Evolutionary conservation across 1,140 invertebrate genomes (phyloP), one percentile per base, ranked within the genome.

Genomic region (Tetramorium alpestre): DNA sequence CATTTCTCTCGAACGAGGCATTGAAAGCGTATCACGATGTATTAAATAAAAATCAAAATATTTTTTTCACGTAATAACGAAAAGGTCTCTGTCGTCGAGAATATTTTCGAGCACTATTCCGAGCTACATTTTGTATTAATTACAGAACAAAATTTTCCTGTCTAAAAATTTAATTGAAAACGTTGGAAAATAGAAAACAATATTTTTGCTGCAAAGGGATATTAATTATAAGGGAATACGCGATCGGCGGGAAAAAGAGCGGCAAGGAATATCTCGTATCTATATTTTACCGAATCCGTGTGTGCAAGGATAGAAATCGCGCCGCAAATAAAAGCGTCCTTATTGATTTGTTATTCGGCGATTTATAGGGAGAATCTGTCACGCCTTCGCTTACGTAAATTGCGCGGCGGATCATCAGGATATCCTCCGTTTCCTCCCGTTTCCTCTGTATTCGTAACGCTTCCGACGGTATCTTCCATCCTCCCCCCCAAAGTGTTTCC

Each of bases 331-430:
- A 82, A 73, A 58, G 7, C 41, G 41, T 47, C 22, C 3, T 84
- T 75, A 75, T 84, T 60, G 80, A 84, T 84, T 84, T 84, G 80
- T 84, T 84, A 75, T 75, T 84, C 13, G 80, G 13, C 54, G 54
- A 75, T 84, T 73, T 84, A 75, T 73, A 38, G 69, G 18, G 41
- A 33, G 25, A 62, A 38, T 75, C 41, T 75, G 80, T 84, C 69
- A 47, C 41, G 28, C 28, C 25, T 72, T 56, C 67, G 16, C 38
- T 54, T 25, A 38, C 18, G 47, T 54, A 73, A 75, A 60, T 41
- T 47, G 41, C 69, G 1, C 54, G 16, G 44, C 6, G 33, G 33
- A 54, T 60, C 69, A 62, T 60, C 41, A 75, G 69, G 54, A 84
- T 84, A 84, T 75, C 54, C 41, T 25, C 41, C 28, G 44, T 81